A percentile compares a stretch with the other conserved stretches of the same genome.
Evolutionary conservation across 1,140 invertebrate genomes (phyloP).

Genomic region (Cyclina sinensis): DNA sequence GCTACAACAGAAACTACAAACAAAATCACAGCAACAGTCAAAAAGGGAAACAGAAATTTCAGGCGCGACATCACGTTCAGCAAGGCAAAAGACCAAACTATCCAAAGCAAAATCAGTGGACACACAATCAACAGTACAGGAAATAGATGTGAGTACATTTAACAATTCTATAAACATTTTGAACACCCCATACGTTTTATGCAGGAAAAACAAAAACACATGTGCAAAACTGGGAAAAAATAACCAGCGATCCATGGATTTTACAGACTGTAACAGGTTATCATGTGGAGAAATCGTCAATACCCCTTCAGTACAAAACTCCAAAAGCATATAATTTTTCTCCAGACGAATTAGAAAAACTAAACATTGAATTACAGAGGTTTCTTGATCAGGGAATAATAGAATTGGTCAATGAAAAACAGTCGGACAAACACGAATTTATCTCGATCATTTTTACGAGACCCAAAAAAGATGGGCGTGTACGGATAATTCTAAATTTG

Average conservation of each 20-base stretch:
- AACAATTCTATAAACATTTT: too few species aligned
- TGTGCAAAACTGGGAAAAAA: conserved; percentile 1
- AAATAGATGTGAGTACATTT: too few species aligned
- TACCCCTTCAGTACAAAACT: background rate
- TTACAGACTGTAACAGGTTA: conserved; percentile 10
- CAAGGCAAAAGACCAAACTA: too few species aligned
- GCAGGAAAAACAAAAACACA: conserved; percentile 3
- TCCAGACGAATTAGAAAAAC: background rate
- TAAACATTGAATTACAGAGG: background rate
- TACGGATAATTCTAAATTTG: conserved; percentile 68
- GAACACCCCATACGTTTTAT: too few species aligned
- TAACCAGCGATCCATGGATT: conserved; percentile 6
- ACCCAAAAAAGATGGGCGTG: too few species aligned
- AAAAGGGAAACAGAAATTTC: too few species aligned
- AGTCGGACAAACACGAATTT: conserved; percentile 35
- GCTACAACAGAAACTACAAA: too few species aligned
- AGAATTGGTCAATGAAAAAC: too few species aligned
- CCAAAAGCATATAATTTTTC: background rate
- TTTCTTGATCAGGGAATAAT: background rate
- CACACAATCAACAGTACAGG: too few species aligned
- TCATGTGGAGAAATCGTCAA: background rate
- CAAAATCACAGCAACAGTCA: too few species aligned
- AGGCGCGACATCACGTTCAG: too few species aligned
- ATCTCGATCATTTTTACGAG: conserved; percentile 68
- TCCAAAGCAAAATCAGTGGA: too few species aligned